Base-by-base conservation (phyloP, 2,113 vertebrate species). In the Axis porcinus region DNA sequence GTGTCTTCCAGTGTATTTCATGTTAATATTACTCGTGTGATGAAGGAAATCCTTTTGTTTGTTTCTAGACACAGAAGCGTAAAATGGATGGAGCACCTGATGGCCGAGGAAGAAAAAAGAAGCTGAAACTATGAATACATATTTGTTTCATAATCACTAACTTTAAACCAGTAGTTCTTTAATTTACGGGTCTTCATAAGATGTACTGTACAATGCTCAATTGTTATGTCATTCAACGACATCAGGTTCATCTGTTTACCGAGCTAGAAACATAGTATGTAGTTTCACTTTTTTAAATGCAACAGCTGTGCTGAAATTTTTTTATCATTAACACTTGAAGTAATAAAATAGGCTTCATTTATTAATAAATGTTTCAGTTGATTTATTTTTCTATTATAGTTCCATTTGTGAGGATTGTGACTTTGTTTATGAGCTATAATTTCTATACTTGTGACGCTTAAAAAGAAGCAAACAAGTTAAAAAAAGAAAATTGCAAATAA, bases 51-150 rank as follows among this genome's bases (percentile, higher is more conserved):
- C 60, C 43, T 97, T 50, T 27, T 93, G 0, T 83, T 95, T 79
- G 82, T 91, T 96, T 6, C 36, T 95, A 99, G 99, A 99, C 99
- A 85, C 99, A 99, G 98, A 99, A 99, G 97, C 99, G 99, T 96
- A 99, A 99, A 98, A 98, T 99, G 91, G 99, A 99, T 62, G 99
- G 99, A 93, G 99, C 99, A 60, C 98, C 99, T 64, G 99, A 99
- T n/a, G 99, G 99, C 16, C 99, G 99, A 82, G 99, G 99, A 94
- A 99, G 99, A 91, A 99, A 99, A 98, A 99, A 99, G 99, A 99
- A 99, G 98, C 98, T 99, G 94, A 99, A 99, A 99, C 99, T 99
- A 99, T 99, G 99, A 99, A 99, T 90, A 94, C 64, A 25, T 95
- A 95, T 88, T 91, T 98, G 97, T 98, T 98, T 98, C 98, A 50